Evolutionary conservation across 2,797 vertebrate genomes (phyloP), one percentile per base, ranked within the genome.

Genomic region (Strix occidentalis): DNA sequence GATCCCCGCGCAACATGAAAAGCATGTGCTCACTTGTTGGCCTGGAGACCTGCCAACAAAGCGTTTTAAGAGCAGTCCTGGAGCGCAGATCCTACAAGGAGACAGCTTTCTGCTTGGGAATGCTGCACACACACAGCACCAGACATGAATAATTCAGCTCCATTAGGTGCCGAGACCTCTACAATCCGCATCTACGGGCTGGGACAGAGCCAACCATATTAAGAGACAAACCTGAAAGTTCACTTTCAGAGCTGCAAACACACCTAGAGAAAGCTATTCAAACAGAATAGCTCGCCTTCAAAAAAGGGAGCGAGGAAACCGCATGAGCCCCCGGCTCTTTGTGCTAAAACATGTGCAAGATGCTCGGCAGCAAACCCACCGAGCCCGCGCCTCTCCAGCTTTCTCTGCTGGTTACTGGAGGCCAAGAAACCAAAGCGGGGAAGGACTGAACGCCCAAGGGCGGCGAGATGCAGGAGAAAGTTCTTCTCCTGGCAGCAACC

Each of bases 61-160:
- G 91, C 93, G 4, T 89, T 96, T 89, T 91, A 97, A 96, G 94
- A 97, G 96, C 95, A 96, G 94, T 91, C 95, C 94, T 94, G 92
- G 96, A 93, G 93, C 26, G 70, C 70, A 95, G 97, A 89, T 97
- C 89, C 97, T 94, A 91, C 81, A 72, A 93, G 93, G 93, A 90
- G 97, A 92, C 89, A 94, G 84, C 91, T 92, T 88, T 89, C 96
- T 85, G 91, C 91, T 91, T 83, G 93, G 95, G 96, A 97, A 97
- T 94, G 92, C 96, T 92, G 93, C 72, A 12, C 92, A 89, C 96
- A 96, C 77, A 84, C 56, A 79, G 95, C 61, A 94, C 74, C 93
- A 96, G 95, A 96, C 93, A 97, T 96, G 95, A 97, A 97, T 97
- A 97, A 97, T 97, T 97, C 93, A 97, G 87, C 91, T 94, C 97